These are phyloP conservation scores for Chloropsis cyanopogon DNA, from an alignment of 2,113 vertebrate species.

Conservation along the genomic window DNA sequence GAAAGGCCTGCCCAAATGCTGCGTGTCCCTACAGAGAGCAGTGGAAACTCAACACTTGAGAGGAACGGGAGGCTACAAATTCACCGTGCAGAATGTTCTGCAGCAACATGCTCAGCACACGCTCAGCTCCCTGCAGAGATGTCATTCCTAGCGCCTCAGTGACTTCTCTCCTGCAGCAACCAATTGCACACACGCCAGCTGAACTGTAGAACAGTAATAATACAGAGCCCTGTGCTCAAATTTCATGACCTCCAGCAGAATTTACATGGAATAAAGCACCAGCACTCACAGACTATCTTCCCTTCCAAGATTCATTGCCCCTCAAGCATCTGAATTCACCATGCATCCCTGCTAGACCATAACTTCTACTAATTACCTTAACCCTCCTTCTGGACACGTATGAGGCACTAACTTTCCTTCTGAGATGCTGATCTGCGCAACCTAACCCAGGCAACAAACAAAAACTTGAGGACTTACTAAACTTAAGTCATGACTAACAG, in stretches of 20 bases:
- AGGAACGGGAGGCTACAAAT: neutral
- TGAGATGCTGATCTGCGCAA: neutral
- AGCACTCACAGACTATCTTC: neutral
- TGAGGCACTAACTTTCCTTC: neutral
- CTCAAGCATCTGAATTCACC: neutral
- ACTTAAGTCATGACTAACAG: neutral
- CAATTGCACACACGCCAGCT: accelerated
- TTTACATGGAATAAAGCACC: neutral
- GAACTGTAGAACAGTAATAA: neutral
- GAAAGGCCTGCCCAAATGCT: neutral
- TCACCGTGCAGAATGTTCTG: neutral
- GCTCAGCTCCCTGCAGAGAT: neutral
- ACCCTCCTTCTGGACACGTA: neutral
- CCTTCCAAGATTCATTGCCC: neutral
- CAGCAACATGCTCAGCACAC: neutral
- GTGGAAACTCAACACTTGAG: neutral
- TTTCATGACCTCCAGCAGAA: neutral
- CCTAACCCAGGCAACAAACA: neutral
- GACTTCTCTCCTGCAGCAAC: neutral
- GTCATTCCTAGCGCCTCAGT: neutral
- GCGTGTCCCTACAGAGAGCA: neutral
- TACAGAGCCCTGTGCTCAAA: neutral
- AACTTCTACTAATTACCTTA: neutral
- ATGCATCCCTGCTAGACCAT: accelerated
- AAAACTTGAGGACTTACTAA: neutral